Percentiles rank a stretch among this genome's conserved stretches.
These are phyloP conservation scores for Fregata magnificens DNA, from an alignment of 2,113 vertebrate genomes.

Conservation along the genomic window DNA sequence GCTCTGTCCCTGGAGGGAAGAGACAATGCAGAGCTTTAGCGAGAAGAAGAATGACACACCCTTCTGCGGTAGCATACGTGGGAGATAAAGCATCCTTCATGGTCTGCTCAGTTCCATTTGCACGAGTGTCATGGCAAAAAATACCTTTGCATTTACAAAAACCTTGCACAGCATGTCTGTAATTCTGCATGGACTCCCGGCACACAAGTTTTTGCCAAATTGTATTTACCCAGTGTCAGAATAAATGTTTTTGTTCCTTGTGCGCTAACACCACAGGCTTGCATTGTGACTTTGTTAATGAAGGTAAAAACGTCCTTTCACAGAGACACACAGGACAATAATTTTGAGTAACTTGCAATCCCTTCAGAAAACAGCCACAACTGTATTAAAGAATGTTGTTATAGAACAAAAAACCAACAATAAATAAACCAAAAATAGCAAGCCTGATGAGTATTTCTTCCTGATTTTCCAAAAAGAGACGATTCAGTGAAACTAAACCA, in stretches of 20 bases:
- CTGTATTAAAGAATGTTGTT: not conserved
- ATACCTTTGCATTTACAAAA: not conserved
- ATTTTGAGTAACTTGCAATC: not conserved
- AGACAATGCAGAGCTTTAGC: slow-evolving; percentile 22
- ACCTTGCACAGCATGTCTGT: not conserved
- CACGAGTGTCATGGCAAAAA: slow-evolving; percentile 6
- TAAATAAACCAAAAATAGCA: not conserved
- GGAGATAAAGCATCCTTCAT: not conserved
- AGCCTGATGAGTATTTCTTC: not conserved
- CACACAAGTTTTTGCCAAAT: not conserved
- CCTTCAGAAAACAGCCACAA: not conserved
- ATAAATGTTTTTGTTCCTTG: not conserved
- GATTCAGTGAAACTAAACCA: not conserved
- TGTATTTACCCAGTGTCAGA: not conserved
- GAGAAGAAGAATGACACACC: not conserved
- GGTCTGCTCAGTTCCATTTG: not conserved
- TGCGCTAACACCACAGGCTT: not conserved
- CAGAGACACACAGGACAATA: not conserved
- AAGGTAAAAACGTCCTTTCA: not conserved
- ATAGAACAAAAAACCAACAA: not conserved
- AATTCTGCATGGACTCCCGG: not conserved
- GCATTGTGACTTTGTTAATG: not conserved
- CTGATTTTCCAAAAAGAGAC: not conserved
- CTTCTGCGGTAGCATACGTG: not conserved
- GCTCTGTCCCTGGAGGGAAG: slow-evolving; percentile 6